Base-by-base conservation (phyloP, 2,888 invertebrate species). In the Sycophila texana region DNA sequence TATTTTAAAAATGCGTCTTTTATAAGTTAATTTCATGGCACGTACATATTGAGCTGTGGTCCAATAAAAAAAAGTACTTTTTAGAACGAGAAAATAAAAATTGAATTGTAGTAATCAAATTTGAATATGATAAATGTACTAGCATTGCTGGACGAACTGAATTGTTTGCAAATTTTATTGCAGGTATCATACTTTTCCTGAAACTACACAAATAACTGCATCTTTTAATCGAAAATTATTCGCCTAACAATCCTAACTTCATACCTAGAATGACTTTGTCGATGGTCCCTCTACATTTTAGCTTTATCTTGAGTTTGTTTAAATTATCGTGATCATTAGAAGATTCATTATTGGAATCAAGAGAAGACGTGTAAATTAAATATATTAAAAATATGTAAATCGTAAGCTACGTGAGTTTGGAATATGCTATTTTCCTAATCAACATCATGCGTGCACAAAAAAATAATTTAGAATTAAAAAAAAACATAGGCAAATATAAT, bases 281-380 rank as follows among this genome's bases (percentile, higher is more conserved):
- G 88, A 89, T 90, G 90, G 90, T 89, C 90, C 90, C 90, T 90
- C 90, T 90, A 90, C 86, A 87, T 84, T 90, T 90, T 90, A 90
- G 90, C 90, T 90, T 90, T 90, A 90, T 90, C 90, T 90, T 90
- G 88, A 89, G 84, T 72, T 77, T 87, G 87, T 86, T 88, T 72
- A 87, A 76, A 85, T 86, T 88, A 86, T 87, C 86, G 80, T 82
- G 84, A 83, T 85, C 85, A 84, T 87, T 89, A 88, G 82, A 86
- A 86, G 85, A 86, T 86, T 86, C 0, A 86, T 81, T 81, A 79
- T 82, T 72, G 60, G 71, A 74, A 74, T 79, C 61, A 82, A 77
- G 72, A 82, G 78, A 80, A 76, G 72, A 79, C 57, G 63, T 39
- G 58, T 18, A 39, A 39, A 51, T 63, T 22, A 65, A 77, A 26